Evolutionary conservation across 2,888 invertebrate genomes (phyloP), one percentile per base, ranked within the genome.

Genomic region (Penaeus monodon): DNA sequence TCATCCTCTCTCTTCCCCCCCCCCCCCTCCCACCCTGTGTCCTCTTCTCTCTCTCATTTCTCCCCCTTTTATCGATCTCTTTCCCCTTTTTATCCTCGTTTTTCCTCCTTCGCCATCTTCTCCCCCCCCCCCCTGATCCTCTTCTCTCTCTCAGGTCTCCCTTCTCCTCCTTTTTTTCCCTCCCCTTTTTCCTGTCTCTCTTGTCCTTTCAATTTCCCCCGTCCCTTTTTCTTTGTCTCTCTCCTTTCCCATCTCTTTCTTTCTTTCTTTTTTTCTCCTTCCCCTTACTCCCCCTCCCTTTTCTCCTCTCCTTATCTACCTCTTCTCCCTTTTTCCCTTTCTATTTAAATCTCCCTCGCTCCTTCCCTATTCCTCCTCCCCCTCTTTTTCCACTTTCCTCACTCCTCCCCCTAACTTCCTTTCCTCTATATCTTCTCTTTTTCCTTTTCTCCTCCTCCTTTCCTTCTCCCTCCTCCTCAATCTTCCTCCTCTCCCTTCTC

Each of bases 21-120:
- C 7, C 29, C 57, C 2, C 2, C 12, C 27, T 20, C 76, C 49
- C 44, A 4, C 74, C 44, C 3, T 33, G 24, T 33, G 27, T 74
- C 74, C 8, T 20, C n/a, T n/a, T 27, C 22, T 10, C 73, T 73
- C 73, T 27, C 73, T 44, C 22, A 33, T 2, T 44, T 33, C 29
- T 44, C 76, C 27, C 38, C 76, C 57, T 57, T 76, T 44, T 76
- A 44, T 44, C 44, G n/a, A n/a, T 76, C 76, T 76, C 76, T 44
- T 57, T 76, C 44, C 57, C 44, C 33, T 57, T 44, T 57, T 38
- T 27, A 27, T 44, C 57, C 49, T 49, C 24, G 20, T 57, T 44
- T 57, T 44, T 44, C 57, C 76, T 76, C 76, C 44, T 57, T n/a
- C 64, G 22, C 64, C 65, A 12, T 49, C 27, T 3, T 65, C 29